phyloP scores from a whole-genome alignment of 2,113 vertebrate species.

The Crotophaga sulcirostris region DNA sequence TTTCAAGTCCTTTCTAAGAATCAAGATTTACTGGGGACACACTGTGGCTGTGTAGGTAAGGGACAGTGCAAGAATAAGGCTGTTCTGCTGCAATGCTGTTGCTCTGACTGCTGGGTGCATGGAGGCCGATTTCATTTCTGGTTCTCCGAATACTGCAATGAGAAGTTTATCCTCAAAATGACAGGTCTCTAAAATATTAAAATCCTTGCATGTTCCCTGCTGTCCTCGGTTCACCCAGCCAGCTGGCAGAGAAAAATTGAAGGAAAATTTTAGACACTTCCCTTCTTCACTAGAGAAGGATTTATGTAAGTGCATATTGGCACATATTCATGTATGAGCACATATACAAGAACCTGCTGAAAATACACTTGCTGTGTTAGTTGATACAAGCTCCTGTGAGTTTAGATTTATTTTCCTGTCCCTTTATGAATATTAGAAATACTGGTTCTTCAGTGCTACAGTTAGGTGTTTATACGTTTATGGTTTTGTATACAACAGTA shows the following conservation, averaged over 20 bases:
- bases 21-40: not conserved
- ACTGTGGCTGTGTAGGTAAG: not conserved
- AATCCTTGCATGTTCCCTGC: conserved; percentile 14
- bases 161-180: conserved; percentile 48
- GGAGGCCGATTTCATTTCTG: not conserved
- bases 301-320: conserved; percentile 10
- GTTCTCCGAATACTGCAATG: not conserved
- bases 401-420: not conserved
- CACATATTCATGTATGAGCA: conserved; percentile 21
- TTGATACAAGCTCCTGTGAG: not conserved
- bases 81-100: not conserved
- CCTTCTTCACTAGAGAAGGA: not conserved
- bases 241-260: conserved; percentile 32
- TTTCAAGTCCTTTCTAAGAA: not conserved
- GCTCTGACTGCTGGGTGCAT: not conserved
- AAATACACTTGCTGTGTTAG: not conserved
- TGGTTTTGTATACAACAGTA: not conserved
- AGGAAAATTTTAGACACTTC: not conserved
- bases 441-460: not conserved
- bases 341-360: not conserved
- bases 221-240: conserved; percentile 66
- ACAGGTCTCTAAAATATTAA: conserved; percentile 65
- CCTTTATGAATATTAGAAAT: not conserved
- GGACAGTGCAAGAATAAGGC: not conserved
- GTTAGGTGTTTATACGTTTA: not conserved